Percentiles rank a stretch among this genome's conserved stretches.
These are phyloP conservation scores for Antheraea yamamai DNA, from an alignment of 2,888 invertebrate species.

Conservation along the genomic window DNA sequence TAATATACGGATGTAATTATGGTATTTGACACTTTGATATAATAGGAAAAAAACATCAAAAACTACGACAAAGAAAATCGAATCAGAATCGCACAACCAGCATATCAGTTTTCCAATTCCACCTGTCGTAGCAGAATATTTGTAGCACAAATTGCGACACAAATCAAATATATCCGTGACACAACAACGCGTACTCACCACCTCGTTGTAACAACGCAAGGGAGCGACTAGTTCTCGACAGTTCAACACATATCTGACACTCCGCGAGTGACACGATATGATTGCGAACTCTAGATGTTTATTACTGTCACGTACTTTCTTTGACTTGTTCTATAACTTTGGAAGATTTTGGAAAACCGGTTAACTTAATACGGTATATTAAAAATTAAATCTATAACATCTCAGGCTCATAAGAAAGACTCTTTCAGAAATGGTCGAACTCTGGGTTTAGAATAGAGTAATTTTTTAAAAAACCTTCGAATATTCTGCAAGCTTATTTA, in stretches of 20 bases:
- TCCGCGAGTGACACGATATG: neutral
- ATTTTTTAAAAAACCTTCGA: too few relatives aligned
- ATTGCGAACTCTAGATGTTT: neutral
- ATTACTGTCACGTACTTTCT: neutral
- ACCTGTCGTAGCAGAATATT: neutral
- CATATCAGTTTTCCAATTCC: neutral
- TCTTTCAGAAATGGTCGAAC: too few relatives aligned
- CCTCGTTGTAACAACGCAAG: neutral
- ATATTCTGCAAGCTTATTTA: too few relatives aligned
- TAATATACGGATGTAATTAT: too few relatives aligned
- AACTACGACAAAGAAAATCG: neutral
- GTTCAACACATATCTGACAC: slow-evolving; percentile 5
- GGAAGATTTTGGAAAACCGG: neutral
- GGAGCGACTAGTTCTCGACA: neutral
- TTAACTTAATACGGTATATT: neutral
- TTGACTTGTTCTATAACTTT: neutral
- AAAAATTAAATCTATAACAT: neutral
- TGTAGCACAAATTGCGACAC: neutral
- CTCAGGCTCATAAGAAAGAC: neutral
- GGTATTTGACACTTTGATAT: too few relatives aligned
- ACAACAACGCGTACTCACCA: neutral
- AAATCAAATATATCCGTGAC: slow-evolving; percentile 3
- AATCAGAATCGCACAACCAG: neutral
- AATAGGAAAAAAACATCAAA: neutral
- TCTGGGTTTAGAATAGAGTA: too few relatives aligned